phyloP scores from a whole-genome alignment of 2,888 invertebrate species.

The Polyommatus icarus region DNA sequence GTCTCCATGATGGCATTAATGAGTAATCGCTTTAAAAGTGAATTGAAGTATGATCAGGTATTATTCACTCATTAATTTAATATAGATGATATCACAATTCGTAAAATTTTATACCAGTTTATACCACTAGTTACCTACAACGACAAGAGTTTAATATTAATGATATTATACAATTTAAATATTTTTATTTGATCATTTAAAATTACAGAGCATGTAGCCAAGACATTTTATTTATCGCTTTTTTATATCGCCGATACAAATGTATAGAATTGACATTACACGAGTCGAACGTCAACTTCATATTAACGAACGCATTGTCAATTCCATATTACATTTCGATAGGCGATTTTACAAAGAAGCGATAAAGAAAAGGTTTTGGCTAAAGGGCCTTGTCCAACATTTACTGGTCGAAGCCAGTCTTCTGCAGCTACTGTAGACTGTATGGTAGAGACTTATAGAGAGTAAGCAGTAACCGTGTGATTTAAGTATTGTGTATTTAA shows the following conservation, averaged over 20 bases:
- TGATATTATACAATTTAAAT: neutral
- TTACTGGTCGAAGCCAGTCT: neutral
- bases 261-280: no score
- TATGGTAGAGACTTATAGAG: no score
- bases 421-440: neutral
- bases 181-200: no score
- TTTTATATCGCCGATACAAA: no score
- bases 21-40: neutral
- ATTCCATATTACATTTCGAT: no score
- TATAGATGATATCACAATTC: neutral
- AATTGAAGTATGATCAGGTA: neutral
- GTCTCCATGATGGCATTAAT: neutral
- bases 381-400: no score
- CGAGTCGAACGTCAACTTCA: no score
- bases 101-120: neutral
- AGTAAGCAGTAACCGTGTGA: neutral
- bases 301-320: no score
- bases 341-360: no score
- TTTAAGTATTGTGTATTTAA: slow-evolving; percentile 22
- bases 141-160: neutral
- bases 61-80: neutral
- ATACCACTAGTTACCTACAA: neutral
- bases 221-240: no score
- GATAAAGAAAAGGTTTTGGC: neutral
- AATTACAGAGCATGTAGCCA: no score